Percentiles rank a stretch among this genome's conserved stretches.
Evolutionary conservation across 2,888 invertebrate genomes (phyloP).

Genomic region (Fissipunctia ypsillon): DNA sequence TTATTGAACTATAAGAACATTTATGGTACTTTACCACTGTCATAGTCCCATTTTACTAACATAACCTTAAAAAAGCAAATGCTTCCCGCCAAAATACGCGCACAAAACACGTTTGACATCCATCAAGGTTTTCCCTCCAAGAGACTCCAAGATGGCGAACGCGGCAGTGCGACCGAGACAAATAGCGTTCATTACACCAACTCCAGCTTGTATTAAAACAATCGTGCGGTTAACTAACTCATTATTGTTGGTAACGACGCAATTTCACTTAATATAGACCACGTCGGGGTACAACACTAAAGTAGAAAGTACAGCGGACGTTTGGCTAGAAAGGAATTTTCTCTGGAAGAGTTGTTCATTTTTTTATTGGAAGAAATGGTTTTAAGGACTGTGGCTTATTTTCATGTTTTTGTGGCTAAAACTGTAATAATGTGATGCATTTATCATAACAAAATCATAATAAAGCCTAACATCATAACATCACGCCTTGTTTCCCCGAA

Average conservation of each 20-base stretch:
- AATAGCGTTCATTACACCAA: conserved; percentile 68
- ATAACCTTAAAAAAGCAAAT: conserved; percentile 6
- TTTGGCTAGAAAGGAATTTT: background rate
- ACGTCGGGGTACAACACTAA: conserved; percentile 22
- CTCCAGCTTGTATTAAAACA: conserved; percentile 73
- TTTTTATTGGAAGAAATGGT: background rate
- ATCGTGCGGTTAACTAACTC: conserved; percentile 75
- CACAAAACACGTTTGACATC: conserved; percentile 42
- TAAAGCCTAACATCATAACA: too few relatives aligned
- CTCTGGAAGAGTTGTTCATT: background rate
- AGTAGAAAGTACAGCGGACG: background rate
- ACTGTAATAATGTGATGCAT: background rate
- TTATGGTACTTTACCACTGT: background rate
- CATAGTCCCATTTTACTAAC: background rate
- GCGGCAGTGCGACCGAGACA: conserved; percentile 58
- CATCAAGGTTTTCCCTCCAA: conserved; percentile 61
- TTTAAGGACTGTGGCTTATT: background rate
- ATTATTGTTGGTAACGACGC: conserved; percentile 75
- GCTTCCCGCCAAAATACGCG: conserved; percentile 17
- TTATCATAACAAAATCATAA: too few relatives aligned
- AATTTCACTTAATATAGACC: conserved; percentile 74
- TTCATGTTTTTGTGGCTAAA: background rate
- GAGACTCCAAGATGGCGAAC: conserved; percentile 64
- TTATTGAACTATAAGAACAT: too few relatives aligned
- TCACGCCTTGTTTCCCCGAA: too few relatives aligned